Evolutionary conservation across 2,113 vertebrate genomes (phyloP).

Genomic region (Aplodontia rufa): DNA sequence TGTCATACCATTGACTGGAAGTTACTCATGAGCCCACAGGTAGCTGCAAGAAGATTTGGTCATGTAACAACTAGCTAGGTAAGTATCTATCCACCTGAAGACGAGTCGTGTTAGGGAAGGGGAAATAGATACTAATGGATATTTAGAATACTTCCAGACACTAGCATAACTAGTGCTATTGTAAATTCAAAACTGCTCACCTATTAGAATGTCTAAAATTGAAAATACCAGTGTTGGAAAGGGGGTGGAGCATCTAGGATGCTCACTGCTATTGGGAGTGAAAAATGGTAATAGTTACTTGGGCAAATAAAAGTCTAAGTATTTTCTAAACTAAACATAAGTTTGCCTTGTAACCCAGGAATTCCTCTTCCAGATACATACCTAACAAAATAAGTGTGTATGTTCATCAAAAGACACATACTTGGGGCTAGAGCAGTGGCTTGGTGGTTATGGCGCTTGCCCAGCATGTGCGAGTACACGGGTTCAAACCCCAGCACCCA

Average conservation of each 20-base stretch:
- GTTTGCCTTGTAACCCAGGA: background rate
- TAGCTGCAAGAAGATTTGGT: background rate
- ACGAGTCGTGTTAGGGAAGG: background rate
- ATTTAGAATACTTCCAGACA: background rate
- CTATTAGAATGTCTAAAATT: background rate
- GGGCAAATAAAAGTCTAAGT: background rate
- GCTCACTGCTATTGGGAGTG: background rate
- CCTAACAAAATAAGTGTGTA: background rate
- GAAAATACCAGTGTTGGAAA: background rate
- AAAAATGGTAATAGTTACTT: background rate
- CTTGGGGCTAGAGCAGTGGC: too few relatives aligned
- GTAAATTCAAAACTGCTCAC: background rate
- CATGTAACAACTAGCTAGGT: background rate
- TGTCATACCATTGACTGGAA: background rate
- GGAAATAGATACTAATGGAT: background rate
- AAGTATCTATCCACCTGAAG: background rate
- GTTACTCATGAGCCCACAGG: rapidly evolving
- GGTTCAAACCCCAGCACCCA: too few relatives aligned
- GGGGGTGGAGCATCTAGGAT: background rate
- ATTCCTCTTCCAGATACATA: background rate
- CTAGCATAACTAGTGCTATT: background rate
- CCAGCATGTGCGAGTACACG: too few relatives aligned
- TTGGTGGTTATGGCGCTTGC: too few relatives aligned
- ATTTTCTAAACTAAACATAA: background rate
- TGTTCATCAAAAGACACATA: background rate